A percentile compares a stretch with the other conserved stretches of the same genome.
Conservation (phyloP, 2,113 vertebrate genomes). For the Serinus canaria region DNA sequence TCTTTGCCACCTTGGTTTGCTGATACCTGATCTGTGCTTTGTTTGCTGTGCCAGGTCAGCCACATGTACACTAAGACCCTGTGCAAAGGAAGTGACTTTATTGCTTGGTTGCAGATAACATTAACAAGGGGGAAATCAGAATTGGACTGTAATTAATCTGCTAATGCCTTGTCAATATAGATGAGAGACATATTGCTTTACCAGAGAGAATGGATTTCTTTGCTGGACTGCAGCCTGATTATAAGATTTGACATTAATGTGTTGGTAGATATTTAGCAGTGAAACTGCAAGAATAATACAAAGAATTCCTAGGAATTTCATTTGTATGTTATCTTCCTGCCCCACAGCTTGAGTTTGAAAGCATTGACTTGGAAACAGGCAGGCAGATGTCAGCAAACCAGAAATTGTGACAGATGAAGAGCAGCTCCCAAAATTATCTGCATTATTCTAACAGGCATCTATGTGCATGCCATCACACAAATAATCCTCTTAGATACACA, state of each 20-base stretch:
- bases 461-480: not conserved
- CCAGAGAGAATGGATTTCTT: not conserved
- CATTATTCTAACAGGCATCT: not conserved
- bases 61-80: not conserved
- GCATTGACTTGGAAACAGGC: not conserved
- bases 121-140: constrained; percentile 13
- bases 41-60: not conserved
- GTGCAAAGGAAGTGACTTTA: not conserved
- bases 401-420: not conserved
- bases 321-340: not conserved
- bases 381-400: not conserved
- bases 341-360: not conserved
- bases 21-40: not conserved
- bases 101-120: not conserved
- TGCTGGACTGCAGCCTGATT: not conserved
- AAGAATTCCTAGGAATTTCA: not conserved
- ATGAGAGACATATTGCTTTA: constrained; percentile 1
- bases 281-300: not conserved
- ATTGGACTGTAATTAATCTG: not conserved
- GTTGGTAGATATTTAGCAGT: not conserved
- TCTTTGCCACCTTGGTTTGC: not conserved
- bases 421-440: not conserved
- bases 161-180: not conserved
- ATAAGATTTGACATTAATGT: not conserved
- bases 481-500: not conserved